Evolutionary conservation across 2,797 vertebrate genomes (phyloP), one percentile per base, ranked within the genome.

Genomic region (Sarcophilus harrisii): DNA sequence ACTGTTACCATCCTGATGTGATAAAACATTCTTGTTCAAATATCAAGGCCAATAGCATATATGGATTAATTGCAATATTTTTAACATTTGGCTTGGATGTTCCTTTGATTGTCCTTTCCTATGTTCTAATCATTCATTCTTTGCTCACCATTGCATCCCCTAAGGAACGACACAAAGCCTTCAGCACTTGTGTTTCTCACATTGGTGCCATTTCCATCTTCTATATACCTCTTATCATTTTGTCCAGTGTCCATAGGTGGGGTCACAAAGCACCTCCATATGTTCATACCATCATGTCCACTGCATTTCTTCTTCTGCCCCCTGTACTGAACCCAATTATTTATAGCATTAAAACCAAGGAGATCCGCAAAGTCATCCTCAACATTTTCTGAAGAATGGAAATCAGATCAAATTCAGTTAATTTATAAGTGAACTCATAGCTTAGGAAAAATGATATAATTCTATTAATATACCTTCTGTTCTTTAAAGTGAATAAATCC

Each of bases 1-100:
- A 98, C 96, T 99, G 98, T 0, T 98, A 99, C 94, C 98, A 93
- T 30, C 98, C 98, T 4, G 98, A 98, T 45, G 97, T 99, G 4
- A 95, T 99, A 87, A 97, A 92, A 0, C 98, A 99, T 27, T 98
- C 97, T 8, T 99, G 98, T n/a, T 66, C 96, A 4, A 97, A 99
- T 96, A 98, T 98, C 3, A 96, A 92, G 0, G 91, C 96, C 49
- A 98, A 98, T 58, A 98, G 95, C 92, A 94, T 98, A 0, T 57
- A 98, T 2, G 97, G 98, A 0, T 62, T 99, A 1, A 89, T 98
- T 57, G 97, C 60, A 0, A 97, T 98, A 4, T 81, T 99, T 29
- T 91, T 98, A 66, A 97, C 95, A 1, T 54, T 97, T 54, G 97
- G 92, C 1, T 91, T 98, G 49, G 97, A 98, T 81, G 95, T 95